Conservation (phyloP, 2,113 vertebrate species). For the Hassar affinis region DNA sequence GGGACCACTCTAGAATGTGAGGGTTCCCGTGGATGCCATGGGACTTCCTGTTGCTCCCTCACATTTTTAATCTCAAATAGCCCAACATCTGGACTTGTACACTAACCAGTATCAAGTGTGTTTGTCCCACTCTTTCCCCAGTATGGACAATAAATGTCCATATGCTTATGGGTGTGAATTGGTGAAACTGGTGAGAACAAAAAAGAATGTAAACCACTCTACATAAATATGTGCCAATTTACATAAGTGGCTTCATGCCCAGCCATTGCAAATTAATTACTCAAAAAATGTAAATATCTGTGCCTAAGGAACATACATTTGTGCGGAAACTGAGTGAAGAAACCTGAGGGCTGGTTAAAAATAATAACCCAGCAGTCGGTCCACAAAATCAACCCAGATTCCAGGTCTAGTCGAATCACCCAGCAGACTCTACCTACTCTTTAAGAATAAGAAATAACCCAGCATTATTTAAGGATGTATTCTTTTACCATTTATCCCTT, state of each 20-base stretch:
- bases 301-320: neutral
- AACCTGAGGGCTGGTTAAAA: neutral
- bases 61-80: neutral
- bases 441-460: neutral
- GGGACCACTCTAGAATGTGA: neutral
- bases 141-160: neutral
- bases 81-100: slow-evolving; percentile 1
- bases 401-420: neutral
- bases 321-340: neutral
- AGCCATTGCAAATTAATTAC: neutral
- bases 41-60: neutral
- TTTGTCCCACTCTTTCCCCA: neutral
- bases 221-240: no score
- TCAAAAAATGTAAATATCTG: neutral
- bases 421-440: neutral
- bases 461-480: neutral
- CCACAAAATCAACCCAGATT: neutral
- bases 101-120: neutral
- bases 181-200: neutral
- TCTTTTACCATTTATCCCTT: neutral
- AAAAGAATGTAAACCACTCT: no score
- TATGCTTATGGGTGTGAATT: neutral
- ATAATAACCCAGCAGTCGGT: neutral
- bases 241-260: neutral
- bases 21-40: neutral